Evolutionary conservation across 2,113 vertebrate genomes (phyloP).

Genomic region (Piaya cayana): DNA sequence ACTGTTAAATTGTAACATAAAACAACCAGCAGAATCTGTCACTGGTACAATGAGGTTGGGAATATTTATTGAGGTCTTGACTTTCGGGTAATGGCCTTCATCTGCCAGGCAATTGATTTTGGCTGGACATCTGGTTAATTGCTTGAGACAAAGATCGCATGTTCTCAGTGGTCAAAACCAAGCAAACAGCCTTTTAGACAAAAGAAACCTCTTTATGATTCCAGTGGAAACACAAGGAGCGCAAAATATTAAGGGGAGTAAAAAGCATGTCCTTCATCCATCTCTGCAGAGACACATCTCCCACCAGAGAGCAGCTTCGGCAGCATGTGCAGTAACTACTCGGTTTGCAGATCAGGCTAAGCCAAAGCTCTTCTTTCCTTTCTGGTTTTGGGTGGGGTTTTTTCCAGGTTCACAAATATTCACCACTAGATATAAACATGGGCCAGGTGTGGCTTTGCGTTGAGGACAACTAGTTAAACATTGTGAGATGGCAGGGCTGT

Average conservation of each 20-base stretch:
- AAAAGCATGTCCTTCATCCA: background rate
- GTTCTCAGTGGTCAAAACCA: constrained; percentile 15
- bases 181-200: background rate
- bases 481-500: background rate
- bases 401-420: background rate
- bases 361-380: background rate
- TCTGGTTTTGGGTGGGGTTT: background rate
- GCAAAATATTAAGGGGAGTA: background rate
- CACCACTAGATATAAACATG: background rate
- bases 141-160: constrained; percentile 29
- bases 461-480: background rate
- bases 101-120: constrained; percentile 60
- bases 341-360: background rate
- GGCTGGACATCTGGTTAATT: constrained; percentile 53
- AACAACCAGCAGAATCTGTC: constrained; percentile 53
- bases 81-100: constrained; percentile 25
- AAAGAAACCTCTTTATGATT: background rate
- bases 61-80: constrained; percentile 70
- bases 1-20: constrained; percentile 45
- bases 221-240: background rate
- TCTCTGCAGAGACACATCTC: background rate
- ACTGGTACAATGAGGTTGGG: constrained; percentile 30
- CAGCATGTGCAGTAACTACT: background rate
- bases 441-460: background rate
- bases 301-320: background rate